Conservation (phyloP, 1,140 invertebrate species). For the Macrocentrus cingulum region DNA sequence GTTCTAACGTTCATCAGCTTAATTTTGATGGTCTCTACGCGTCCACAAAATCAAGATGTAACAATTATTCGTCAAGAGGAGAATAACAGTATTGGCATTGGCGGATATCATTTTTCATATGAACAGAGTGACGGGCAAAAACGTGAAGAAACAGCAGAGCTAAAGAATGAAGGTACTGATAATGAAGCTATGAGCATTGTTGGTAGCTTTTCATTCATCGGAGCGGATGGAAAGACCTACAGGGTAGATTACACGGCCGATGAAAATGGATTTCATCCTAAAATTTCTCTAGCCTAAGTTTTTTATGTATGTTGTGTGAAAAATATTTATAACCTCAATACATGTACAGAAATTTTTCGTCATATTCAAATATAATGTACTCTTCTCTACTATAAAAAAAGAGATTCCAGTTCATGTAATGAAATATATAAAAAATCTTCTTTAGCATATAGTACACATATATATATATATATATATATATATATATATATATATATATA, state of each 20-base stretch:
- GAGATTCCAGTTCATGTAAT: too few species aligned
- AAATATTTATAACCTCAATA: too few species aligned
- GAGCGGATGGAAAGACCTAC: slow-evolving; percentile 53
- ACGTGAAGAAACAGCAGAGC: slow-evolving; percentile 53
- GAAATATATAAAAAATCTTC: too few species aligned
- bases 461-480: too few species aligned
- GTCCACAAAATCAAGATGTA: slow-evolving; percentile 47
- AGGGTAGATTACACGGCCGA: slow-evolving; percentile 54
- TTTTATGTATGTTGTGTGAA: too few species aligned
- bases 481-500: too few species aligned
- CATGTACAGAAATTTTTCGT: too few species aligned
- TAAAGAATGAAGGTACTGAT: slow-evolving; percentile 52
- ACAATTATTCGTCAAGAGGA: slow-evolving; percentile 54
- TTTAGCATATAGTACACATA: too few species aligned
- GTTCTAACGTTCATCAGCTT: slow-evolving; percentile 33
- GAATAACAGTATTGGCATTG: slow-evolving; percentile 54
- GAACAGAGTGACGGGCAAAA: slow-evolving; percentile 57
- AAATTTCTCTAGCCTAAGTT: slow-evolving; percentile 41
- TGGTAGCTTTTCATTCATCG: slow-evolving; percentile 51
- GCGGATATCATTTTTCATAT: slow-evolving; percentile 55
- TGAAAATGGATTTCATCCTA: slow-evolving; percentile 52
- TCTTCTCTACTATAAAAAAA: too few species aligned
- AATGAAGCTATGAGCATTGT: slow-evolving; percentile 50
- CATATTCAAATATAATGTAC: too few species aligned
- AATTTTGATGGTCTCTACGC: slow-evolving; percentile 39